Base-by-base conservation (phyloP, 2,113 vertebrate species). In the Eulemur rufifrons region DNA sequence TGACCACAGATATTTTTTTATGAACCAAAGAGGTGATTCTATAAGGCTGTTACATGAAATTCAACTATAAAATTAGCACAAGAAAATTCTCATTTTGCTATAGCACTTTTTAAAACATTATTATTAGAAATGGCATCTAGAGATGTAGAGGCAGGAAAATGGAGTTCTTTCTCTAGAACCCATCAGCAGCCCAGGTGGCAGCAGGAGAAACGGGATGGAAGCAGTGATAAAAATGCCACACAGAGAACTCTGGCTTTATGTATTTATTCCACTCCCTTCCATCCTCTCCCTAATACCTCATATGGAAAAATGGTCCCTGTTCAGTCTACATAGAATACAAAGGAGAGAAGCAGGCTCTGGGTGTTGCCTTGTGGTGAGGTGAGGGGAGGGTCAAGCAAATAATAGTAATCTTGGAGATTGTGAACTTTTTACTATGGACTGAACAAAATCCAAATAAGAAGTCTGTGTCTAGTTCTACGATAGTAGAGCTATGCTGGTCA, bases 11-110 rank as follows among this genome's bases (percentile, higher is more conserved):
- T 50, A 93, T 52, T 39, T 74, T 89, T 82, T 89, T 34, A 92
- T 29, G 27, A 92, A 92, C 29, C 32, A 73, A 63, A 71, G 45
- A 81, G 17, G 77, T 64, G 18, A 45, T 83, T 71, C 50, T 59
- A 47, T 89, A 73, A 74, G 91, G 42, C 45, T 81, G 45, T 64
- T 45, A 89, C 45, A 86, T 18, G 21, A 52, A 86, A 82, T 84
- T n/a, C n/a, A 83, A 76, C 20, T 74, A 34, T 13, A 76, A 90
- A 89, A 68, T 83, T 23, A 78, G 47, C 29, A 64, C 27, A 56
- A 42, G 59, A 94, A 94, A 92, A 82, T 23, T n/a, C 27, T 64
- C 32, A 86, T 82, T 92, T 89, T 95, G 54, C 71, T 83, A 71
- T 5, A 89, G 12, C 85, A 23, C n/a, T 50, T 71, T 86, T 32